Evolutionary conservation across 2,888 invertebrate species (phyloP).

Genomic region (Rhingia campestris): DNA sequence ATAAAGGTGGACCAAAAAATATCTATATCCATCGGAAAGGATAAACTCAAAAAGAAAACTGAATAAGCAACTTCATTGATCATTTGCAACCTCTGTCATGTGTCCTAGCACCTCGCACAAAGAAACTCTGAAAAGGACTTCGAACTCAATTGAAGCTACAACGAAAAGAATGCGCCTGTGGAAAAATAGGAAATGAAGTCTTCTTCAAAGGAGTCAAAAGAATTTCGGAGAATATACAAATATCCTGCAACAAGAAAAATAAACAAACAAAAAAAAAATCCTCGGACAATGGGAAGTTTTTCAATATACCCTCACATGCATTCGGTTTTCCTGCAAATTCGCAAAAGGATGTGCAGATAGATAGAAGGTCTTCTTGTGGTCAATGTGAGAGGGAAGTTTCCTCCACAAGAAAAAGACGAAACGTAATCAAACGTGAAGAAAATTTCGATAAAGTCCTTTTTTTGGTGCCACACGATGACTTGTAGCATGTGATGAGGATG

Average conservation of each 20-base stretch:
- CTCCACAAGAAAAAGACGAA: neutral
- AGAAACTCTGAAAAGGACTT: constrained; percentile 52
- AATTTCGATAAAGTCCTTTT: neutral
- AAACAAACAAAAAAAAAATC: constrained; percentile 26
- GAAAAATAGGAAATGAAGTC: constrained; percentile 74
- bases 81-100: constrained; percentile 72
- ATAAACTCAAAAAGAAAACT: constrained; percentile 43
- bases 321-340: constrained; percentile 45
- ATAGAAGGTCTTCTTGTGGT: constrained; percentile 40
- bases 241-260: constrained; percentile 40
- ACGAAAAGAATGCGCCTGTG: constrained; percentile 55
- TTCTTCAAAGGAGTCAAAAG: constrained; percentile 70
- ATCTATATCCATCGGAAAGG: constrained; percentile 1
- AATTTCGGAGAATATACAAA: constrained; percentile 67
- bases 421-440: neutral
- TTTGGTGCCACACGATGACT: neutral
- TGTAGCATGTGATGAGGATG: neutral
- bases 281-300: constrained; percentile 68
- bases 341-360: constrained; percentile 10
- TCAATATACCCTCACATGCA: constrained; percentile 47
- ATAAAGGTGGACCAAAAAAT: constrained; percentile 54
- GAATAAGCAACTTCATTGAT: constrained; percentile 71
- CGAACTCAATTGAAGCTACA: constrained; percentile 66
- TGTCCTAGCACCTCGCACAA: constrained; percentile 65
- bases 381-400: constrained; percentile 16